Percentiles rank a stretch among this genome's conserved stretches.
Evolutionary conservation across 37 sponge, comb jelly and placozoan species (phyloP).

Genomic region (Tethya wilhelma): DNA sequence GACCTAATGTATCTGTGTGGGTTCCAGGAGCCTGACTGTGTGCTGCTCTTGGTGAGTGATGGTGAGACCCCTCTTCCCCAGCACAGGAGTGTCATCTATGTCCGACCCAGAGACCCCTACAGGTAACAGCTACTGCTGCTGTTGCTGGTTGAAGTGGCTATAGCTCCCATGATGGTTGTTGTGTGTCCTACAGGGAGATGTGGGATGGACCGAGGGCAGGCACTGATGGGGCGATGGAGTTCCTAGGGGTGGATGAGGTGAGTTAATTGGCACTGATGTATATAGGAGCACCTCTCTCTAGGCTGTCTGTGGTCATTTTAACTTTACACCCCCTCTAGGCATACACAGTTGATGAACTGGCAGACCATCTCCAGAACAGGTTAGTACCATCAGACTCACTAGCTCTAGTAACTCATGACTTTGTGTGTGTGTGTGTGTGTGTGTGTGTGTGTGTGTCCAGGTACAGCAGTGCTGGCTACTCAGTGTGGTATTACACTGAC

Average conservation of each 20-base stretch:
- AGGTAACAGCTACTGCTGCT: constrained; percentile 21
- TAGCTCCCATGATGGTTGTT: background rate
- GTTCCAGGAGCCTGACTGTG: constrained; percentile 76
- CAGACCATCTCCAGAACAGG: constrained; percentile 53
- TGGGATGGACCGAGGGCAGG: constrained; percentile 84
- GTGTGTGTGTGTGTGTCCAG: constrained; percentile 7
- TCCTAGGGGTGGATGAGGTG: constrained; percentile 84
- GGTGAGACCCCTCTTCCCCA: constrained; percentile 23
- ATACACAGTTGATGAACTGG: constrained; percentile 43
- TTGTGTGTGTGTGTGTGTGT: background rate
- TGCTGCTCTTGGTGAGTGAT: constrained; percentile 60
- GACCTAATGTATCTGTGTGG: constrained; percentile 83
- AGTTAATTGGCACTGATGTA: background rate
- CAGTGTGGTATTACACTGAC: constrained; percentile 60
- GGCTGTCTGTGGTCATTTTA: background rate
- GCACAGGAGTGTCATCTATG: constrained; percentile 66
- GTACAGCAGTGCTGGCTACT: constrained; percentile 41
- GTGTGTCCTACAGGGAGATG: constrained; percentile 55
- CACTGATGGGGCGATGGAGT: constrained; percentile 61
- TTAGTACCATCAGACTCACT: constrained; percentile 3
- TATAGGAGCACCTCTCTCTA: too few species aligned
- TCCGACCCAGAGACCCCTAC: constrained; percentile 54
- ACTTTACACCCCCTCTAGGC: constrained; percentile 30
- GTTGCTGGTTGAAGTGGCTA: background rate
- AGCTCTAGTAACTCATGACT: background rate